These are phyloP conservation scores for Rhabdornis inornatus DNA, from an alignment of 2,113 vertebrate species.

Conservation along the genomic window DNA sequence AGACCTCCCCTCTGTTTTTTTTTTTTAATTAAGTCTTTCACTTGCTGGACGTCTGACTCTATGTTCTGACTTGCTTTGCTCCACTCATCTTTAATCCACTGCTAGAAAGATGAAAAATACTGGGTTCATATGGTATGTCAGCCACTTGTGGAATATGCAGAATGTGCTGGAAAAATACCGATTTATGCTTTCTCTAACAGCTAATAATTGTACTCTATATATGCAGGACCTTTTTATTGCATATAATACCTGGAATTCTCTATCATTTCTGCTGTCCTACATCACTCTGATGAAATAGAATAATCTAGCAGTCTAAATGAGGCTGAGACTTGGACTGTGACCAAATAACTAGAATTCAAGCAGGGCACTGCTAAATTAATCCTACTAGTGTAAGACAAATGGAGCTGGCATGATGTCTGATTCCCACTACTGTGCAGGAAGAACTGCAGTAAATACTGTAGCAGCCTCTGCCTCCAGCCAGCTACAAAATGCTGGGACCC, in stretches of 20 bases:
- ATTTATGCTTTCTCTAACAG: not conserved
- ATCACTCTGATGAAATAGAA: not conserved
- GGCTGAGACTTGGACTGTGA: not conserved
- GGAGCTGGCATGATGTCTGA: not conserved
- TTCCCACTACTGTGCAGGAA: not conserved
- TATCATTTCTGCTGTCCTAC: not conserved
- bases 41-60: not conserved
- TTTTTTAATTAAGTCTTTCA: not conserved
- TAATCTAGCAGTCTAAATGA: not conserved
- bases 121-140: not conserved
- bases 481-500: not conserved
- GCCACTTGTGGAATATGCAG: not conserved
- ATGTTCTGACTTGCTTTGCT: not conserved
- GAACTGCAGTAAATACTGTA: not conserved
- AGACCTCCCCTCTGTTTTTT: not conserved
- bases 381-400: not conserved
- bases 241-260: not conserved
- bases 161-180: not conserved
- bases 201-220: not conserved
- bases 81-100: not conserved
- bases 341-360: not conserved
- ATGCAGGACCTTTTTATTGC: not conserved
- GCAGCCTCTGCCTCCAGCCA: not conserved
- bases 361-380: not conserved
- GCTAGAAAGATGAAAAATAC: not conserved